These are phyloP conservation scores for Drosophila rufa DNA, from an alignment of 1,140 invertebrate species.

Conservation along the genomic window DNA sequence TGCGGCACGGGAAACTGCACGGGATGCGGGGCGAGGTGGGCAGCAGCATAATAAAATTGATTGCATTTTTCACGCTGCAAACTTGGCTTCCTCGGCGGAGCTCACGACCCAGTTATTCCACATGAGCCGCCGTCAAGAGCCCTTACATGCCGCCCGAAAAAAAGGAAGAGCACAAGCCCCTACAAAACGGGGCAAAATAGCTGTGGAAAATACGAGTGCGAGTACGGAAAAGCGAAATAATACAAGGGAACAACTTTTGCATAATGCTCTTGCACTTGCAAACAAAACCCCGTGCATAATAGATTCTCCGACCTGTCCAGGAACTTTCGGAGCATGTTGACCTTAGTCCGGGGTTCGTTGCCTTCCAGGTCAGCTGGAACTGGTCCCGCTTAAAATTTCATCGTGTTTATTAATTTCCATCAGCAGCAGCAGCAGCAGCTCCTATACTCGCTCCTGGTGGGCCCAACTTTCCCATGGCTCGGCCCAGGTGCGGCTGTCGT, in stretches of 20 bases:
- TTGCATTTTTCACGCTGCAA: slow-evolving; percentile 61
- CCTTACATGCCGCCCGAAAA: slow-evolving; percentile 24
- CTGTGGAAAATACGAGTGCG: slow-evolving; percentile 10
- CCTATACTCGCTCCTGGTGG: slow-evolving; percentile 14
- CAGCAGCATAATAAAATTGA: slow-evolving; percentile 55
- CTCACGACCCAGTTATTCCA: slow-evolving; percentile 59
- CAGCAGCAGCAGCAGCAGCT: slow-evolving; percentile 1
- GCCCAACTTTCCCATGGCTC: slow-evolving; percentile 9
- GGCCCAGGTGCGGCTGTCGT: slow-evolving; percentile 35
- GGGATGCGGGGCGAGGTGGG: not conserved
- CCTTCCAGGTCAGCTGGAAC: slow-evolving; percentile 42
- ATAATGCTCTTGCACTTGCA: slow-evolving; percentile 57
- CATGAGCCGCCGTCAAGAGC: slow-evolving; percentile 45
- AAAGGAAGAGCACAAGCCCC: not conserved
- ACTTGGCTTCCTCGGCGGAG: slow-evolving; percentile 36
- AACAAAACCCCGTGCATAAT: slow-evolving; percentile 49
- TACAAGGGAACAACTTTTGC: slow-evolving; percentile 53
- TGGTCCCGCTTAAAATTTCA: slow-evolving; percentile 46
- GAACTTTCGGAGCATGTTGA: slow-evolving; percentile 44
- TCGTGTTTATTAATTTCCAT: slow-evolving; percentile 59
- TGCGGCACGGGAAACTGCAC: slow-evolving; percentile 29
- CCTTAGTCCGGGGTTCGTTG: slow-evolving; percentile 56
- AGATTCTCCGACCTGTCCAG: slow-evolving; percentile 40
- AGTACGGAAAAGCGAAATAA: slow-evolving; percentile 45
- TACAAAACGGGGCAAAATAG: slow-evolving; percentile 23